Conservation (phyloP, 2,888 invertebrate genomes). For the Elysia crispata region DNA sequence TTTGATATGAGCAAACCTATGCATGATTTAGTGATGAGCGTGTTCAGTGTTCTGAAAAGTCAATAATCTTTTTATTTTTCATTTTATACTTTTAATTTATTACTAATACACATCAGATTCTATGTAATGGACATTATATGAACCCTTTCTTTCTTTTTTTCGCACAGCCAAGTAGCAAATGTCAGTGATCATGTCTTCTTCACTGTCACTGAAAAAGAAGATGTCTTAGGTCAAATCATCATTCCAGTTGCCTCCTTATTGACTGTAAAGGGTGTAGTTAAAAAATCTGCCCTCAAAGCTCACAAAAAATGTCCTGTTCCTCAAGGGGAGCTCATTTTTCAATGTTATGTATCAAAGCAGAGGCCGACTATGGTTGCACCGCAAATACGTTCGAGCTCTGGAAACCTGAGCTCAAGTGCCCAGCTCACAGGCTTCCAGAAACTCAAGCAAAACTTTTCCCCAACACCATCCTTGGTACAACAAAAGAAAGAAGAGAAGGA, state of each 20-base stretch:
- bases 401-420: constrained; percentile 24
- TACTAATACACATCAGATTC: too few species aligned
- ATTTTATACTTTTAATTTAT: too few species aligned
- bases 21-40: too few species aligned
- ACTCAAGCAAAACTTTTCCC: constrained; percentile 52
- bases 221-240: constrained; percentile 71
- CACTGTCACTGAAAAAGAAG: constrained; percentile 73
- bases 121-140: not conserved
- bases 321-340: constrained; percentile 71
- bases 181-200: constrained; percentile 69
- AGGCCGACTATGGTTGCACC: constrained; percentile 49
- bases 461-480: constrained; percentile 46
- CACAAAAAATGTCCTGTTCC: constrained; percentile 74
- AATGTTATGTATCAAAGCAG: constrained; percentile 72
- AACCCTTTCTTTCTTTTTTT: constrained; percentile 47
- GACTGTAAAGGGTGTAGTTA: constrained; percentile 61
- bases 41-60: too few species aligned
- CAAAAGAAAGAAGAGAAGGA: constrained; percentile 52
- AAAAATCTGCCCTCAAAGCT: constrained; percentile 65
- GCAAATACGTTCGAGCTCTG: constrained; percentile 40
- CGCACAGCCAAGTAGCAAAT: constrained; percentile 66
- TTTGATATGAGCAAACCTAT: too few species aligned
- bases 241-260: constrained; percentile 66
- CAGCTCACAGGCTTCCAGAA: constrained; percentile 55
- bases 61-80: too few species aligned